Evolutionary conservation across 2,797 vertebrate species (phyloP), one percentile per base, ranked within the genome.

Genomic region (Gymnoscopelus microlampas): DNA sequence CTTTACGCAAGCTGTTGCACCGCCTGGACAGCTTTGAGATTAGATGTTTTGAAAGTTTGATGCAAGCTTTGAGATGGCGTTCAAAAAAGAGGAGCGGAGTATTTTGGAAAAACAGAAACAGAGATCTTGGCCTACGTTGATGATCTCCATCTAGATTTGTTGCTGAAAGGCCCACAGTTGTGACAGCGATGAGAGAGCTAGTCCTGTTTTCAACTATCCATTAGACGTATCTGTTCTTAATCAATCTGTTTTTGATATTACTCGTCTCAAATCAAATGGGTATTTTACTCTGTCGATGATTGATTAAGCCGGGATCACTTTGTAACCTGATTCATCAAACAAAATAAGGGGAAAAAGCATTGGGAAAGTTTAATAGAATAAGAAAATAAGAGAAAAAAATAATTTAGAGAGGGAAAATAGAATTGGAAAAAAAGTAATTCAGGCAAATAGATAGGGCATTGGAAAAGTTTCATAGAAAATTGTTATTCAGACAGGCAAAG

Each of bases 1-100:
- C 78, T 79, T 74, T 62, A 79, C 80, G 89, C 71, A 68, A 53
- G 77, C 77, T 76, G 68, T 44, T 70, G 76, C 50, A 15, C 4
- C 71, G 74, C 57, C 51, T 70, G 15, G 69, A 80, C 74, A 79
- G 66, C 26, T 71, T 58, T 73, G 3, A 54, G 7, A 26, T 53
- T 60, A 9, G 13, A 5, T 13, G 35, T 53, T 64, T 13, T 65
- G 32, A 50, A 53, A 29, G 35, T 53, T 29, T 32, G 23, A 24
- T 39, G 44, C 13, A 15, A 10, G 47, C 12, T 53, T 47, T 2
- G 58, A 44, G 58, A 60, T 3, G 15, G 35, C 4, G 1, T 12
- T 57, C 57, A 50, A 50, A 63, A 60, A 61, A 69, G 26, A 60
- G 15, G 19, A 56, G 54, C 51, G 58, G 71, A 50, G 74, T 39